phyloP scores from a whole-genome alignment of 2,113 vertebrate species.

The Corynorhinus townsendii region DNA sequence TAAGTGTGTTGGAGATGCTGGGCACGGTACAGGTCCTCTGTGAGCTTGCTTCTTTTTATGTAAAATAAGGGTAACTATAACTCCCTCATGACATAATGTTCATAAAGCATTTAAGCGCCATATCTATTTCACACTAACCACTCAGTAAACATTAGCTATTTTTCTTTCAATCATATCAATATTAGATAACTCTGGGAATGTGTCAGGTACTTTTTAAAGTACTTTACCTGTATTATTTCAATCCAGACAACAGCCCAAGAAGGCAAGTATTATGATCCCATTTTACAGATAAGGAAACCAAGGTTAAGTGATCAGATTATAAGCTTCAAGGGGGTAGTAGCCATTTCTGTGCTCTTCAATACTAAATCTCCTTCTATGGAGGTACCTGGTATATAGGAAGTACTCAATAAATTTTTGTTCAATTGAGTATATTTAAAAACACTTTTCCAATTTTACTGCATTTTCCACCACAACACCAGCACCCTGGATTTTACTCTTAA shows the following conservation, averaged over 20 bases:
- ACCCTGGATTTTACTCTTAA: not conserved
- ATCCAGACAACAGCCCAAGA: not conserved
- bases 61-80: not conserved
- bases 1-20: not conserved
- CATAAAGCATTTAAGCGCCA: not conserved
- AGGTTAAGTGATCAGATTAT: not conserved
- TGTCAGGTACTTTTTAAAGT: not conserved
- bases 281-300: slow-evolving; percentile 1
- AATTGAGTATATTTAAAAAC: slow-evolving; percentile 17
- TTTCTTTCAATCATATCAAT: not conserved
- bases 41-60: not conserved
- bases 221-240: not conserved
- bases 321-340: not conserved
- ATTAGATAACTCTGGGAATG: not conserved
- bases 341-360: not conserved
- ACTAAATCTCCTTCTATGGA: not conserved
- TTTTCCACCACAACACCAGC: not conserved
- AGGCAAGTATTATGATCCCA: not conserved
- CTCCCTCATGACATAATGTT: not conserved
- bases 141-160: not conserved
- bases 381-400: not conserved
- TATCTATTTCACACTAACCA: not conserved
- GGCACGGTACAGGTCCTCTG: not conserved
- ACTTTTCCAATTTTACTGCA: not conserved
- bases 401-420: not conserved